phyloP scores from a whole-genome alignment of 2,113 vertebrate genomes.

The Lophura nycthemera region DNA sequence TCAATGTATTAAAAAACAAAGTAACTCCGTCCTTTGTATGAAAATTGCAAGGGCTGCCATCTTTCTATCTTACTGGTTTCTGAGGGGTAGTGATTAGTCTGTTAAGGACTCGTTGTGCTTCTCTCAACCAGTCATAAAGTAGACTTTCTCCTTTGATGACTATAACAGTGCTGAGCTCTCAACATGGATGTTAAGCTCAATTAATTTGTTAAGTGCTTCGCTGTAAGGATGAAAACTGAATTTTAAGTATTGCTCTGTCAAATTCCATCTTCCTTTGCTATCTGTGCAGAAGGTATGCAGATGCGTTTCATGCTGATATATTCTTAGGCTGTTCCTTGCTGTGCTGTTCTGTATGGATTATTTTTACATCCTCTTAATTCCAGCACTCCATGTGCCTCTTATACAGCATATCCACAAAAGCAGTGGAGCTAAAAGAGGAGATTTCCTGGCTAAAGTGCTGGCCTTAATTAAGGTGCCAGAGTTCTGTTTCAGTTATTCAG shows the following conservation, averaged over 20 bases:
- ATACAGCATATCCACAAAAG: background rate
- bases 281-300: background rate
- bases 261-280: background rate
- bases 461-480: background rate
- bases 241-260: conserved; percentile 41
- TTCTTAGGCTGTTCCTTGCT: conserved; percentile 1
- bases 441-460: conserved; percentile 20
- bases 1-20: background rate
- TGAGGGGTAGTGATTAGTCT: background rate
- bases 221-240: conserved; percentile 19
- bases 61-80: background rate
- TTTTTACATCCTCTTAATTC: conserved; percentile 39
- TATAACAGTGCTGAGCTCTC: conserved; percentile 3
- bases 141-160: background rate
- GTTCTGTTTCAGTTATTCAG: background rate
- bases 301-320: background rate
- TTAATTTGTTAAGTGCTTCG: conserved; percentile 51
- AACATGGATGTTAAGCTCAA: conserved; percentile 21
- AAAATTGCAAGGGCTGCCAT: background rate
- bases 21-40: background rate
- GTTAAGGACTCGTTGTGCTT: background rate
- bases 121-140: background rate
- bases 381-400: background rate
- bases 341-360: conserved; percentile 13
- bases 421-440: background rate